Evolutionary conservation across 2,113 vertebrate species (phyloP), one percentile per base, ranked within the genome.

Genomic region (Ploceus nigricollis): DNA sequence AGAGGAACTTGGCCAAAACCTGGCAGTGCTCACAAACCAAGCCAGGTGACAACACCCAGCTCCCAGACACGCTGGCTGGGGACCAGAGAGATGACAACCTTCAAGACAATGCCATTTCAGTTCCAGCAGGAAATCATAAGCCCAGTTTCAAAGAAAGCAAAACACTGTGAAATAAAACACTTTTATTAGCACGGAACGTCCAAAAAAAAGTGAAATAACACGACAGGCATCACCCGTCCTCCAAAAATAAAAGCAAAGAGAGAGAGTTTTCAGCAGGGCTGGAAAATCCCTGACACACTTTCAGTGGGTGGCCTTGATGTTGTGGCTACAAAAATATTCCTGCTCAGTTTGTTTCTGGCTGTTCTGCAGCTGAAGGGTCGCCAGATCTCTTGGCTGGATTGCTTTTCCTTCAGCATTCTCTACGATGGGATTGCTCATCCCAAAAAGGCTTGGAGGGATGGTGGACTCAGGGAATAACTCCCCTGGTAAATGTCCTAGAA

Each of bases 311-410:
- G 93, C 88, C 95, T 96, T 37, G 77, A 82, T 69, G 72, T 16
- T 79, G 82, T 61, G 88, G 80, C 92, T 94, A 40, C 65, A 45
- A 28, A 96, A 96, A 95, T 93, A 92, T 90, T 96, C 93, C 64
- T 2, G 5, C 86, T 96, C 70, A 4, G 57, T 66, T 94, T 93
- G 72, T 66, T 87, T 93, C 92, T 90, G 95, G 94, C 94, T 79
- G 25, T 37, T 85, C 15, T 23, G 73, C 91, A 94, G 95, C 89
- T 92, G 80, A 87, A 2, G 5, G 6, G 23, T 15, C 82, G 94
- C 87, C 95, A 92, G 94, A 82, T 94, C 86, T 69, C 53, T 72
- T 35, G 88, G 82, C n/a, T 53, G 75, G 65, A 14, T 78, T 72
- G 33, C 10, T 76, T 63, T 39, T 48, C 37, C 48, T 72, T 54